phyloP scores from a whole-genome alignment of 2,888 invertebrate species.

The Cerastoderma edule region DNA sequence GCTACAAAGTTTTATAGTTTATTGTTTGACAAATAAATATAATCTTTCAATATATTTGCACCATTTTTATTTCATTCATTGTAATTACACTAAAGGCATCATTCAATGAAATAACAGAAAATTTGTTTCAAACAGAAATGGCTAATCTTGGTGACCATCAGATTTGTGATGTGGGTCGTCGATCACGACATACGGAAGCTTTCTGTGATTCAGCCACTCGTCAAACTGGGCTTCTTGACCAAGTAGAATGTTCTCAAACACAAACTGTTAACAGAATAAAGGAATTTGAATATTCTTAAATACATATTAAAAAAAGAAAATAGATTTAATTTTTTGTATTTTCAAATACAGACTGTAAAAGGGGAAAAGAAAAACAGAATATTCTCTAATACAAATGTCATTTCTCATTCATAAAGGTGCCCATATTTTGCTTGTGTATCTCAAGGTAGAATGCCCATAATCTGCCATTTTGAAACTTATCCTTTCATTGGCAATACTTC shows the following conservation, averaged over 20 bases:
- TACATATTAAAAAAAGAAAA: too few relatives aligned
- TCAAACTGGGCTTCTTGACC: conserved; percentile 59
- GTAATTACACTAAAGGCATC: too few relatives aligned
- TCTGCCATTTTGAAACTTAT: neutral
- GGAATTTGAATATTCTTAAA: neutral
- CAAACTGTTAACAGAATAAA: conserved; percentile 59
- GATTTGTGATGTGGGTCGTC: too few relatives aligned
- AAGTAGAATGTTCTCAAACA: conserved; percentile 67
- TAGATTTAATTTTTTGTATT: too few relatives aligned
- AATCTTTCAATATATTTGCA: too few relatives aligned
- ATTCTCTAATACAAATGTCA: neutral
- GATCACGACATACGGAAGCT: conserved; percentile 64
- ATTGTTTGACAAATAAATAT: too few relatives aligned
- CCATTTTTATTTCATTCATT: too few relatives aligned
- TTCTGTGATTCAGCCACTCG: conserved; percentile 69
- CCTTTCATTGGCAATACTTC: too few relatives aligned
- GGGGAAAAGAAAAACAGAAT: neutral
- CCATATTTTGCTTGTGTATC: neutral
- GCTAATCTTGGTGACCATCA: too few relatives aligned
- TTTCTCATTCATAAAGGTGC: neutral
- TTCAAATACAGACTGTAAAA: conserved; percentile 23
- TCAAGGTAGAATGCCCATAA: neutral
- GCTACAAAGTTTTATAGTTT: too few relatives aligned
- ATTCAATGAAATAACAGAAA: too few relatives aligned
- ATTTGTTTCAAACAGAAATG: too few relatives aligned